Evolutionary conservation across 2,797 vertebrate genomes (phyloP).

Genomic region (Gallinago stenura): DNA sequence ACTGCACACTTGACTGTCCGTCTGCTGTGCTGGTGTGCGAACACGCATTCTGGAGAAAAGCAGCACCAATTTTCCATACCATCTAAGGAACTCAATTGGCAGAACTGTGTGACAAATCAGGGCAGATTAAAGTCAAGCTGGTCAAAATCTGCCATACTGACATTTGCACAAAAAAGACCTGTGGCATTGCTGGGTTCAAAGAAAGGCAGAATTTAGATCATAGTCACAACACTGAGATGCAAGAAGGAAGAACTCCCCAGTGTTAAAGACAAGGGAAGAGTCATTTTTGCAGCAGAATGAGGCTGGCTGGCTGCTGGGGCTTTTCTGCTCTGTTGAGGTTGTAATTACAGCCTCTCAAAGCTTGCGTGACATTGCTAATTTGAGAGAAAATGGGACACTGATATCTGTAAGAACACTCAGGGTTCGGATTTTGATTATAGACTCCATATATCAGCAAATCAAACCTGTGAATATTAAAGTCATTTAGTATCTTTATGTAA

Average conservation of each 20-base stretch:
- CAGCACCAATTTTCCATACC: conserved; percentile 55
- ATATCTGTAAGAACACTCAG: conserved; percentile 74
- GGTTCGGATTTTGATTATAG: conserved; percentile 62
- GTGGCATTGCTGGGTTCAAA: not conserved
- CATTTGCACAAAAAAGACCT: not conserved
- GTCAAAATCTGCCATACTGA: conserved; percentile 26
- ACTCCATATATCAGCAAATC: conserved; percentile 60
- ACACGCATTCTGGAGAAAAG: not conserved
- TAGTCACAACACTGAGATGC: not conserved
- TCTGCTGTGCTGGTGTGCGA: not conserved
- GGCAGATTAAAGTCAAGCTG: conserved; percentile 48
- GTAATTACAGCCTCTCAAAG: conserved; percentile 80
- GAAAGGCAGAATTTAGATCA: conserved; percentile 9
- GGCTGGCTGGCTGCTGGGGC: conserved; percentile 53
- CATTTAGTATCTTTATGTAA: conserved; percentile 35
- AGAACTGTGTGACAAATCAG: conserved; percentile 64
- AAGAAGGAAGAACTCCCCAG: conserved; percentile 7
- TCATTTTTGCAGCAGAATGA: conserved; percentile 43
- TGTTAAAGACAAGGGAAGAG: conserved; percentile 52
- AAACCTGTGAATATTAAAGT: conserved; percentile 63
- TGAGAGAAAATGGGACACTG: conserved; percentile 76
- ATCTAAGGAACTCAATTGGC: conserved; percentile 40
- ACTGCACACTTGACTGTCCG: not conserved
- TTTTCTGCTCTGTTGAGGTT: conserved; percentile 79
- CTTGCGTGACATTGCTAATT: conserved; percentile 79